Base-by-base conservation (phyloP, 2,888 invertebrate species). In the Perdita meconis region DNA sequence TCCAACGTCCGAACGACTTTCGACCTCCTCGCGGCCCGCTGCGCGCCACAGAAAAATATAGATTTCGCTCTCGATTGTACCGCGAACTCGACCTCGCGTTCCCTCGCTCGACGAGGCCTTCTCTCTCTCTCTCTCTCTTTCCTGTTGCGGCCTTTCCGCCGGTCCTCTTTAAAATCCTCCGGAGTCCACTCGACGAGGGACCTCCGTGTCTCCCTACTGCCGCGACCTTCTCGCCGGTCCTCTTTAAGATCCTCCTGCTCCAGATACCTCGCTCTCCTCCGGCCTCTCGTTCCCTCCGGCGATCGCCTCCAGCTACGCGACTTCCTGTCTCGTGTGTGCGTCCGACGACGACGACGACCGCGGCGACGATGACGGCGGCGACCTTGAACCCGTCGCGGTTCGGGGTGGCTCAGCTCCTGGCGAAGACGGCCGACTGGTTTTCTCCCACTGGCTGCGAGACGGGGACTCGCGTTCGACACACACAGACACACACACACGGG, bases 401-500 rank as follows among this genome's bases (percentile, higher is more conserved):
- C 71, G 67, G 78, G 66, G 53, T 36, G 22, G 51, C 26, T n/a
- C 38, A 59, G 55, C 36, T 24, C 55, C 42, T n/a, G n/a, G n/a
- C 19, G 59, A 36, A 47, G 63, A 47, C 22, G 51, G 22, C 60
- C 59, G 38, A 44, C 42, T 42, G 55, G 38, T 56, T 44, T 30
- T 67, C 38, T 67, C 59, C 57, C 67, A 63, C 59, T 38, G 56
- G 38, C 47, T 61, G 50, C 69, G 69, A 42, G 53, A 59, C 70
- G 57, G 70, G 53, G 64, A 38, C 72, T 75, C 76, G 66, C 60
- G 72, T 69, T 81, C 60, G 68, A 72, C 84, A 69, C 83, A 82
- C 84, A 83, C 77, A 80, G 77, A 69, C 81, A 80, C 77, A 77
- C 82, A 82, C 81, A 71, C 80, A 66, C 79, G 68, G n/a, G 65